Evolutionary conservation across 2,888 invertebrate species (phyloP).

Genomic region (Hymenopus coronatus): DNA sequence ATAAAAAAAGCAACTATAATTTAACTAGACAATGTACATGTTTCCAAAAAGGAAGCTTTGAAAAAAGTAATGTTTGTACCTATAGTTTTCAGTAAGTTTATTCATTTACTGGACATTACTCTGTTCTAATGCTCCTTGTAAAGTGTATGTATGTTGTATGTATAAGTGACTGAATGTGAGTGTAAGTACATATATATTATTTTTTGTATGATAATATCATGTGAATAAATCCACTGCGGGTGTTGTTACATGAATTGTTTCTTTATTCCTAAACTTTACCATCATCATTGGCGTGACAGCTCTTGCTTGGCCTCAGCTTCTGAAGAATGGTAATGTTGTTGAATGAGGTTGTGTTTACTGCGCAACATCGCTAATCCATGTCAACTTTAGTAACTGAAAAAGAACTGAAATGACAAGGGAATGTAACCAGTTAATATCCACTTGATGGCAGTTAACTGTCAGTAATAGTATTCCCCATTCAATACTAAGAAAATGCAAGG

Average conservation of each 20-base stretch:
- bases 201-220: slow-evolving; percentile 8
- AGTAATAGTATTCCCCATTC: too few relatives aligned
- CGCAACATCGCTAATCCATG: too few relatives aligned
- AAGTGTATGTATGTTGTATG: not conserved
- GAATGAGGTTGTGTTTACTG: too few relatives aligned
- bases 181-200: not conserved
- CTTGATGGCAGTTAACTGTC: too few relatives aligned
- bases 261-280: not conserved
- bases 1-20: not conserved
- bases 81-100: not conserved
- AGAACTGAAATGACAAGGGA: too few relatives aligned
- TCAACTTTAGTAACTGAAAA: too few relatives aligned
- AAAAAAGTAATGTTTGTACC: not conserved
- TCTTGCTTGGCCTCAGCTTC: too few relatives aligned
- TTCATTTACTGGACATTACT: not conserved
- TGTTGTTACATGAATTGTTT: not conserved
- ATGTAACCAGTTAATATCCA: too few relatives aligned
- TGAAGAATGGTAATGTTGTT: too few relatives aligned
- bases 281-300: too few relatives aligned
- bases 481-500: too few relatives aligned
- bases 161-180: not conserved
- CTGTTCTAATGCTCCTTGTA: not conserved
- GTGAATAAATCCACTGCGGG: slow-evolving; percentile 4
- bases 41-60: not conserved
- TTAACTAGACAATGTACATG: too few relatives aligned